phyloP scores from a whole-genome alignment of 2,113 vertebrate genomes.

The Holacanthus passer region DNA sequence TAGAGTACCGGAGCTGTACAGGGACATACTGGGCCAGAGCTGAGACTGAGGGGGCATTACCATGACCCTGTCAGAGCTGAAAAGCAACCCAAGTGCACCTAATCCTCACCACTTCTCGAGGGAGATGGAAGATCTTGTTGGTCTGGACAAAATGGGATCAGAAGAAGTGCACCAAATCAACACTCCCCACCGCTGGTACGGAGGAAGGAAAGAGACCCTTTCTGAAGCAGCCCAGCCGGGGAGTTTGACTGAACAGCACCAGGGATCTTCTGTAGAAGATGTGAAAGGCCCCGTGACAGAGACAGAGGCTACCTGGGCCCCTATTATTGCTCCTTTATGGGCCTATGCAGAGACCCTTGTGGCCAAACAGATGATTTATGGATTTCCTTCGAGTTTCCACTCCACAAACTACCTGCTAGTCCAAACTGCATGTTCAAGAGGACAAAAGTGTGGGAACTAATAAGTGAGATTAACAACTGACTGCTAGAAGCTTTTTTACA shows the following conservation, averaged over 20 bases:
- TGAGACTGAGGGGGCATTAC: slow-evolving; percentile 79
- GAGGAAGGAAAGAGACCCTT: slow-evolving; percentile 45
- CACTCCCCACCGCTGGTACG: slow-evolving; percentile 35
- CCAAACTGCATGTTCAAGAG: slow-evolving; percentile 70
- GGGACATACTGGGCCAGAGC: slow-evolving; percentile 97
- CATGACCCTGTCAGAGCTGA: slow-evolving; percentile 31
- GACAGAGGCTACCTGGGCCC: slow-evolving; percentile 15
- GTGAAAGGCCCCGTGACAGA: slow-evolving; percentile 25
- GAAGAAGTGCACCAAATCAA: slow-evolving; percentile 49
- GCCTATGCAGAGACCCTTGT: slow-evolving; percentile 58
- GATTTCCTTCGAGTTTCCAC: slow-evolving; percentile 48
- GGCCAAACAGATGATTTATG: slow-evolving; percentile 45
- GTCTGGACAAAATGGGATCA: slow-evolving; percentile 48
- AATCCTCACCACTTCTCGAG: slow-evolving; percentile 2
- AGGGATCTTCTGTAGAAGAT: slow-evolving; percentile 47
- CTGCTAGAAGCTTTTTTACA: slow-evolving; percentile 56
- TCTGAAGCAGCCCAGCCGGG: slow-evolving; percentile 22
- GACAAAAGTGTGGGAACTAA: slow-evolving; percentile 49
- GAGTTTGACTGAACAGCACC: slow-evolving; percentile 43
- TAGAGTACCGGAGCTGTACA: slow-evolving; percentile 97
- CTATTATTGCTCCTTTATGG: slow-evolving; percentile 29
- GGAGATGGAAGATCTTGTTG: slow-evolving; percentile 43
- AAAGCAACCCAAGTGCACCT: slow-evolving; percentile 42
- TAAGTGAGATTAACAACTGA: slow-evolving; percentile 45
- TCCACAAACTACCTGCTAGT: slow-evolving; percentile 40